Percentiles rank a stretch among this genome's conserved stretches.
Evolutionary conservation across 2,888 invertebrate genomes (phyloP).

Genomic region (Hirtodrosophila histrioides): DNA sequence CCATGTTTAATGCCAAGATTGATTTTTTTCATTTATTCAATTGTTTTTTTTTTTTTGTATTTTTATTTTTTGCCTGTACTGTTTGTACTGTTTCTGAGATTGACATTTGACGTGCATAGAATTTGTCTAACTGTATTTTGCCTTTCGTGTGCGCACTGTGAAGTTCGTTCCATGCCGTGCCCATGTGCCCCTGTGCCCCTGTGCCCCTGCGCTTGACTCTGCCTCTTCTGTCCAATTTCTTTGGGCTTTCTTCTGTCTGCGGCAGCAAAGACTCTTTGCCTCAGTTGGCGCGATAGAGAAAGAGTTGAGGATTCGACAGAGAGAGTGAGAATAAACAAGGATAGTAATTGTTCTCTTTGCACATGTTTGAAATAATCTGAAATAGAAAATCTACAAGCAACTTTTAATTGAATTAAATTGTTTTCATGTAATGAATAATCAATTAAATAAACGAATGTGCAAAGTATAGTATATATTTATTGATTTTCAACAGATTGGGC

Average conservation of each 20-base stretch:
- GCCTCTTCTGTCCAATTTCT: slow-evolving; percentile 5
- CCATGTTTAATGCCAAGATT: slow-evolving; percentile 71
- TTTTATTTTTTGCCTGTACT: slow-evolving; percentile 23
- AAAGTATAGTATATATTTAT: too few species aligned
- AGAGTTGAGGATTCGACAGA: not conserved
- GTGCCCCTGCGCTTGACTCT: slow-evolving; percentile 17
- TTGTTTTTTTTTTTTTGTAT: slow-evolving; percentile 23
- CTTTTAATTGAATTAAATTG: too few species aligned
- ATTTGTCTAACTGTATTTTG: slow-evolving; percentile 78
- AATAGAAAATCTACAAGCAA: too few species aligned
- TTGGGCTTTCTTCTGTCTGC: slow-evolving; percentile 6
- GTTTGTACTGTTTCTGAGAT: slow-evolving; percentile 56
- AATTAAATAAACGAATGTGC: too few species aligned
- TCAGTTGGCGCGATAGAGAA: not conserved
- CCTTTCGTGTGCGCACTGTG: slow-evolving; percentile 50
- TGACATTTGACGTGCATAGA: slow-evolving; percentile 80
- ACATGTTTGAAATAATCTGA: too few species aligned
- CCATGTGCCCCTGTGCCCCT: slow-evolving; percentile 30
- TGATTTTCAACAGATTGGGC: too few species aligned
- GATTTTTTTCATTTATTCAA: slow-evolving; percentile 50
- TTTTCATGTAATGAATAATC: too few species aligned
- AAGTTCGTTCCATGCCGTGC: slow-evolving; percentile 30
- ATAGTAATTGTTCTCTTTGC: too few species aligned
- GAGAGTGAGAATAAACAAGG: too few species aligned
- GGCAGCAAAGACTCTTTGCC: not conserved